phyloP scores from a whole-genome alignment of 2,888 invertebrate genomes.

The Osedax frankpressi region DNA sequence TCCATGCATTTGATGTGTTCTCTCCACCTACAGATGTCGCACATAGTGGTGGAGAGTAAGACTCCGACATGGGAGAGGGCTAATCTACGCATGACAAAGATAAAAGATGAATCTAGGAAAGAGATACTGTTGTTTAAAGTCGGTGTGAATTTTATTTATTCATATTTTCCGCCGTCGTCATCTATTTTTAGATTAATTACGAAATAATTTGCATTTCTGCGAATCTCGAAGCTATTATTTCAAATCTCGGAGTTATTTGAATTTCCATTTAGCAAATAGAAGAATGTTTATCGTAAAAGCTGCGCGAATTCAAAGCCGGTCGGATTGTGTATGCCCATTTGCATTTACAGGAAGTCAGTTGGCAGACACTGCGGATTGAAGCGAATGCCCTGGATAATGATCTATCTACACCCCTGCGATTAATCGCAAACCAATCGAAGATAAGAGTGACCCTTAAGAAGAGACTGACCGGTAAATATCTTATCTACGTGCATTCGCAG shows the following conservation, averaged over 20 bases:
- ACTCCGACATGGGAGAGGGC: constrained; percentile 72
- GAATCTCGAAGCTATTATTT: too few species aligned
- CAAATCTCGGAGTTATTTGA: too few species aligned
- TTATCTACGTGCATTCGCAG: neutral
- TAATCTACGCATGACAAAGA: constrained; percentile 75
- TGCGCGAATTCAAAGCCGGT: too few species aligned
- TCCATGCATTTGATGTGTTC: too few species aligned
- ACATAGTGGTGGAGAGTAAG: constrained; percentile 82
- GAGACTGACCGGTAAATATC: constrained; percentile 59
- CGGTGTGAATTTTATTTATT: too few species aligned
- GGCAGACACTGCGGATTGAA: constrained; percentile 91
- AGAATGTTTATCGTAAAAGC: too few species aligned
- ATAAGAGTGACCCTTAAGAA: constrained; percentile 92
- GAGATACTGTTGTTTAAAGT: constrained; percentile 83
- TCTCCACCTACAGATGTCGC: constrained; percentile 64
- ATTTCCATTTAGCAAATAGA: too few species aligned
- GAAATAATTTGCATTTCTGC: too few species aligned
- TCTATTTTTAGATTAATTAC: too few species aligned
- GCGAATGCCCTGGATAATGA: constrained; percentile 61
- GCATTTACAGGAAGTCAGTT: constrained; percentile 48
- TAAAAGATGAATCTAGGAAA: constrained; percentile 75
- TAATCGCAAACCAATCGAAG: constrained; percentile 82
- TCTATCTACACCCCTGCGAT: constrained; percentile 63
- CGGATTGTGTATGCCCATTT: too few species aligned
- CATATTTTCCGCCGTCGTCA: too few species aligned